These are phyloP conservation scores for Gorsachius magnificus DNA, from an alignment of 2,797 vertebrate genomes.

Conservation along the genomic window DNA sequence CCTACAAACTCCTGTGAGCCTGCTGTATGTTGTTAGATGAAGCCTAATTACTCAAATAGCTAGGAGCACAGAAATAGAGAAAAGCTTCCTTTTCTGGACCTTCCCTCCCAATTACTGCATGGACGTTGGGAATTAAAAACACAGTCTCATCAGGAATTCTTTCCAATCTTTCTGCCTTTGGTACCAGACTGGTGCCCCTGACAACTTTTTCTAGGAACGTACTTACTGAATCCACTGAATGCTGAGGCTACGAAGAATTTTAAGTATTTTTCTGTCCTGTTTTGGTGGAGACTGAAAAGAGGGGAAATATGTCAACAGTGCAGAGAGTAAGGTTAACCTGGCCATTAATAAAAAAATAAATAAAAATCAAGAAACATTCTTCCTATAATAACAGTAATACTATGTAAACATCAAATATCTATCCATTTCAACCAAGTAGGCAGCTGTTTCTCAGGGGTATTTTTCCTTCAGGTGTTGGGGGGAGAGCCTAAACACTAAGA, in stretches of 20 bases:
- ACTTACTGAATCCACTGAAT: not conserved
- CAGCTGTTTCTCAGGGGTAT: not conserved
- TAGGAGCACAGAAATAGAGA: not conserved
- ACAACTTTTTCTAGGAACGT: not conserved
- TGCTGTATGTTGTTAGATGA: not conserved
- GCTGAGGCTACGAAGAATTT: not conserved
- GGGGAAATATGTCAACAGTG: not conserved
- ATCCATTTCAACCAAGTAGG: not conserved
- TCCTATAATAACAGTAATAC: not conserved
- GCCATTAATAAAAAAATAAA: not conserved
- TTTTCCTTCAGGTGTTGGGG: not conserved
- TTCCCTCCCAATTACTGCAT: not conserved
- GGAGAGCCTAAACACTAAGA: not conserved
- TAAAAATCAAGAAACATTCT: not conserved
- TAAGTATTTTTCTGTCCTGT: not conserved
- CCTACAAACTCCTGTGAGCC: not conserved
- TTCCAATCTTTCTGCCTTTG: not conserved
- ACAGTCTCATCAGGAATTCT: not conserved
- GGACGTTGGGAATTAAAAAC: not conserved
- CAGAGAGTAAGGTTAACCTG: not conserved
- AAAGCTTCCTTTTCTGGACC: not conserved
- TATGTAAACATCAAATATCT: not conserved
- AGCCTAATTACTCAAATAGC: not conserved
- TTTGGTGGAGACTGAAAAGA: not conserved
- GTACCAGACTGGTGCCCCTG: not conserved